phyloP scores from a whole-genome alignment of 2,888 invertebrate species.

The Spilarctia lutea region DNA sequence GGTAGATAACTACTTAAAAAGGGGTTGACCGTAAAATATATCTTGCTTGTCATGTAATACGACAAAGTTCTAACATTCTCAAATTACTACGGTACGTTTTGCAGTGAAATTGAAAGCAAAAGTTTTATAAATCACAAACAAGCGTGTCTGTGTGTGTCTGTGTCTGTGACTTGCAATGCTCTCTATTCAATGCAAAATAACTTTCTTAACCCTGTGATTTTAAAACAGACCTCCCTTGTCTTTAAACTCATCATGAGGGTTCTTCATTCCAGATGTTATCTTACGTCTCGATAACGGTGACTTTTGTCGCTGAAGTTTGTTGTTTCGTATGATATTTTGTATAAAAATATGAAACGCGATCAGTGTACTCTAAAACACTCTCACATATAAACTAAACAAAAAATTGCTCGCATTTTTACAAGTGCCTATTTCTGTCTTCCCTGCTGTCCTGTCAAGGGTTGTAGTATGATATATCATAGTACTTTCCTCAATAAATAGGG shows the following conservation, averaged over 20 bases:
- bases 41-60: conserved; percentile 30
- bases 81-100: not conserved
- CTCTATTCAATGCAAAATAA: not conserved
- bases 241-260: not conserved
- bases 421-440: no score
- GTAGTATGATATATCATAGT: no score
- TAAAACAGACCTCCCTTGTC: not conserved
- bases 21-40: conserved; percentile 46
- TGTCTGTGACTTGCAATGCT: not conserved
- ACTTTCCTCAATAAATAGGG: no score
- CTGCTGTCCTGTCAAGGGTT: no score
- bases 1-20: conserved; percentile 40
- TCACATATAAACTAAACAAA: not conserved
- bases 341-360: no score
- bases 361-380: no score
- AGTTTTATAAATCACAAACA: not conserved
- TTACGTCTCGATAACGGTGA: no score
- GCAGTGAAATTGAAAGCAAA: not conserved
- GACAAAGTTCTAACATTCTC: conserved; percentile 24
- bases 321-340: no score
- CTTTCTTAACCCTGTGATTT: not conserved
- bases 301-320: no score
- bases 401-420: no score
- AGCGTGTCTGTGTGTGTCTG: not conserved
- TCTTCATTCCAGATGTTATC: not conserved